Percentiles rank a stretch among this genome's conserved stretches.
Conservation (phyloP, 2,888 invertebrate species). For the Chymomyza amoena region DNA sequence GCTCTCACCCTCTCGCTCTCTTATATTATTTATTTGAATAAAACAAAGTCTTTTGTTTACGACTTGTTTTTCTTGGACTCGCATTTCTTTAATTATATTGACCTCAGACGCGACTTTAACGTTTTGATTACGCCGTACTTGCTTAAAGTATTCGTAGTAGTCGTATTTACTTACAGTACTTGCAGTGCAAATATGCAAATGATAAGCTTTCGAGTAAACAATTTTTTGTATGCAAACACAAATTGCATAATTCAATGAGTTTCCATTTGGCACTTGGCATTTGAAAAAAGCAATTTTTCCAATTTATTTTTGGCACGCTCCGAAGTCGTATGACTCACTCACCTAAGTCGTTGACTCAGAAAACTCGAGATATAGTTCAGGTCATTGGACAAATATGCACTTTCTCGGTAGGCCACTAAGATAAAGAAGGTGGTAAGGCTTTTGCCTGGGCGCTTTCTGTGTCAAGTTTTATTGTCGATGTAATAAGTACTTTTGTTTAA, state of each 20-base stretch:
- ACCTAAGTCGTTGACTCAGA: background rate
- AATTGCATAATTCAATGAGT: background rate
- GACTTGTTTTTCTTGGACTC: constrained; percentile 3
- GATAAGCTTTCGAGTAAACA: background rate
- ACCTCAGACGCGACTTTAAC: constrained; percentile 22
- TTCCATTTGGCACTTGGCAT: background rate
- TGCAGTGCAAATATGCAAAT: background rate
- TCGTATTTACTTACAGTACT: background rate
- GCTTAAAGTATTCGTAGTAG: background rate
- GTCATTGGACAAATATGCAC: background rate
- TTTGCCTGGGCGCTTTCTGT: background rate
- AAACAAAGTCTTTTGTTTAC: background rate
- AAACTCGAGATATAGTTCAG: background rate
- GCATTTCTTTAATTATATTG: constrained; percentile 37
- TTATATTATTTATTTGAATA: background rate
- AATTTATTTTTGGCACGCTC: background rate
- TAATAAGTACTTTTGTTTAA: background rate
- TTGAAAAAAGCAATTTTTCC: background rate
- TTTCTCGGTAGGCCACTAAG: background rate
- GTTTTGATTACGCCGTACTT: constrained; percentile 25
- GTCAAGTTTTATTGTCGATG: background rate
- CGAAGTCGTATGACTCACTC: background rate
- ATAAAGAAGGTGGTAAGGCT: background rate
- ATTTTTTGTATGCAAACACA: background rate
- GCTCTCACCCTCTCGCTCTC: constrained; percentile 4